Evolutionary conservation across 2,888 invertebrate genomes (phyloP), one percentile per base, ranked within the genome.

Genomic region (Cephus pulcher): DNA sequence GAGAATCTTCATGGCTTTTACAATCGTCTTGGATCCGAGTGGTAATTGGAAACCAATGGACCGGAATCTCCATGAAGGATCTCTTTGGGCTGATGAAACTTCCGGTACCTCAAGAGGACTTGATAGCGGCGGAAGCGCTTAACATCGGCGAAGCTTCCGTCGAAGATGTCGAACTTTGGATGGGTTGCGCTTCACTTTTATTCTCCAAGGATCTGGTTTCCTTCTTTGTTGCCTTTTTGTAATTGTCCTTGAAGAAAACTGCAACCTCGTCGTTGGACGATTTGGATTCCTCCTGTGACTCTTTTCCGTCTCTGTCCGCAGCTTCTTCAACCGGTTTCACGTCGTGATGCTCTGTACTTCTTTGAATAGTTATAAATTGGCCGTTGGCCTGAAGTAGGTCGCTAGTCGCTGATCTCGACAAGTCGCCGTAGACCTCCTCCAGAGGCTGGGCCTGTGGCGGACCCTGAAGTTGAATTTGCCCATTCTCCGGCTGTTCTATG

Each of bases 401-500:
- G 23, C 33, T 34, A 4, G 71, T 71, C 32, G 83, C 80, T 35
- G 83, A 82, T 11, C 83, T 83, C 12, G 81, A 73, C 73, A 87
- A 80, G 75, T 88, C 86, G 69, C 82, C 81, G 82, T 87, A 86
- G 69, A 83, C 82, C 79, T 88, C 82, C 76, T 87, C 83, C 75
- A 85, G 73, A 1, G 82, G 81, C 74, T 89, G 90, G 23, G 82
- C 81, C 76, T 88, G 87, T 0, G 86, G 84, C 1, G 80, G 75
- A 80, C 85, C 87, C 80, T 91, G 88, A 40, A 89, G 79, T 77
- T 88, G 86, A 34, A 90, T 79, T 0, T 82, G 85, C 11, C 86
- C 88, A 3, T 82, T 82, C 9, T 85, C 86, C 0, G 96, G 96
- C 82, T 96, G 95, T 87, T 97, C 97, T 75, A 97, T 96, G 0